Conservation (phyloP, 2,113 vertebrate genomes). For the Dasypus novemcinctus region DNA sequence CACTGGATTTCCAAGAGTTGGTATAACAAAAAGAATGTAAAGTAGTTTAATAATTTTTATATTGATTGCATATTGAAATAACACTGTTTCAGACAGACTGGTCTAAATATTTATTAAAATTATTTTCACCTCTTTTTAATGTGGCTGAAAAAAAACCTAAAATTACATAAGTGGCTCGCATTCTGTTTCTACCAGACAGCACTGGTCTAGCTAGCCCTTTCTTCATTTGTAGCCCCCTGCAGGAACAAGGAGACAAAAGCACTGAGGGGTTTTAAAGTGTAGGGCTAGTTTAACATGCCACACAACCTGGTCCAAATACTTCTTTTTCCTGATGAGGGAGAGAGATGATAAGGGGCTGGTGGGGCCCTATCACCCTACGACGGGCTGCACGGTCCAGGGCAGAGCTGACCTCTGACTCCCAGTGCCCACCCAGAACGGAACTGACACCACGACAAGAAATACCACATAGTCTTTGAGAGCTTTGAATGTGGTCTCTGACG, state of each 20-base stretch:
- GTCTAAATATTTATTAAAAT: background rate
- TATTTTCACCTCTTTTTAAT: background rate
- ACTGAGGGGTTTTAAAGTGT: background rate
- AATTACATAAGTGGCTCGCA: background rate
- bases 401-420: background rate
- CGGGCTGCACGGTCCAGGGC: background rate
- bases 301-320: background rate
- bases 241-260: background rate
- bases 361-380: accelerated
- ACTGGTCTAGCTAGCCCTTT: background rate
- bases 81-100: background rate
- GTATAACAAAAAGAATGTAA: background rate
- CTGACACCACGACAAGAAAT: background rate
- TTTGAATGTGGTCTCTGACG: background rate
- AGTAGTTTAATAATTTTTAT: background rate
- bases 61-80: background rate
- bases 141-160: background rate
- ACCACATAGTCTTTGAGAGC: background rate
- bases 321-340: background rate
- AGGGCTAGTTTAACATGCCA: background rate
- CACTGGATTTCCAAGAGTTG: background rate
- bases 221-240: background rate
- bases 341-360: accelerated
- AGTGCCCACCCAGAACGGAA: background rate
- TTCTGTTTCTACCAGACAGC: background rate